Evolutionary conservation across 2,888 invertebrate species (phyloP).

Genomic region (Neoaliturus tenellus): DNA sequence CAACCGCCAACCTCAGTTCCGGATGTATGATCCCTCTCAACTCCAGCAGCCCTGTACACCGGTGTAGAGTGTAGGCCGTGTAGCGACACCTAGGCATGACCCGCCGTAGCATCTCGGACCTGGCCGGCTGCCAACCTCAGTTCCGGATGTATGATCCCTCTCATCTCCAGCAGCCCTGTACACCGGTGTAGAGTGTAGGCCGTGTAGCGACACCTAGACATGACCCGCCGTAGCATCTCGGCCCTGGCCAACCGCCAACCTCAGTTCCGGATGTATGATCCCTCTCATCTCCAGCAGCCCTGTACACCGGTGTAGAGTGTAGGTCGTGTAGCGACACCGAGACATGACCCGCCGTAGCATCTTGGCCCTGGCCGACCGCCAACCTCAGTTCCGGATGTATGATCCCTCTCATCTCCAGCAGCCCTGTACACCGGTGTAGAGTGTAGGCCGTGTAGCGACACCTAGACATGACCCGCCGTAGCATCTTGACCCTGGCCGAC

Average conservation of each 20-base stretch:
- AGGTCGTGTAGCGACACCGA: not conserved
- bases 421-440: no score
- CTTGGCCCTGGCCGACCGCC: not conserved
- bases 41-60: no score
- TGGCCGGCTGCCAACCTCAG: slow-evolving; percentile 2
- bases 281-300: no score
- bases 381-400: slow-evolving; percentile 17
- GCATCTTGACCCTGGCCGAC: not conserved
- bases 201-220: no score
- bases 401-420: slow-evolving; percentile 30
- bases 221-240: not conserved
- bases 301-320: no score
- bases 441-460: no score
- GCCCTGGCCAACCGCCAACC: not conserved
- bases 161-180: no score
- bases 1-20: slow-evolving; percentile 5
- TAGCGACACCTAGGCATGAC: no score
- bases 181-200: no score
- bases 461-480: no score
- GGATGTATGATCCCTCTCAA: slow-evolving; percentile 23
- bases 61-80: no score
- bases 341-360: not conserved
- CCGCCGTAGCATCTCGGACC: not conserved
- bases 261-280: slow-evolving; percentile 27
- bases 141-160: slow-evolving; percentile 24